Evolutionary conservation across 2,888 invertebrate species (phyloP).

Genomic region (Drosophila kanekoi): DNA sequence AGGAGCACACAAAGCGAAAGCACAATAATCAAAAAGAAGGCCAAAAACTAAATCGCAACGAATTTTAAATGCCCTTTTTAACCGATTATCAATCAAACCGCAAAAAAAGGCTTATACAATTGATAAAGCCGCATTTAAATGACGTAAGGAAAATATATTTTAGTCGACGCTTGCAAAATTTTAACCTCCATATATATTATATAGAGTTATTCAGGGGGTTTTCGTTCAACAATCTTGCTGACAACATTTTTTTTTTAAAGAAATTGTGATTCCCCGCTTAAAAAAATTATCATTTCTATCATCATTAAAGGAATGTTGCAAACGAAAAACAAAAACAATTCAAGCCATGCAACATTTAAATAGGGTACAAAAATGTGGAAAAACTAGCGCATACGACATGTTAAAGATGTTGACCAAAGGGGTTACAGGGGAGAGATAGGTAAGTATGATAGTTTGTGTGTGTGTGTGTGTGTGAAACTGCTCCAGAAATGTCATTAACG

Average conservation of each 20-base stretch:
- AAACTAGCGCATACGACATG: conserved; percentile 54
- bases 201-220: too few species aligned
- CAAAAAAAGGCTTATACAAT: not conserved
- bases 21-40: conserved; percentile 47
- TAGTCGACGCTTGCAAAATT: too few species aligned
- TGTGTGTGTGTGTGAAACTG: conserved; percentile 43
- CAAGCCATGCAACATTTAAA: conserved; percentile 7
- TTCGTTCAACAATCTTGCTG: too few species aligned
- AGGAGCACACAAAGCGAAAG: conserved; percentile 44
- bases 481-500: conserved; percentile 73
- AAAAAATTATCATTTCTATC: not conserved
- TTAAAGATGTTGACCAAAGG: conserved; percentile 17
- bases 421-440: conserved; percentile 15
- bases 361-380: conserved; percentile 67
- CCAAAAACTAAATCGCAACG: conserved; percentile 13
- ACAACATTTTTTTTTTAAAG: too few species aligned
- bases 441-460: not conserved
- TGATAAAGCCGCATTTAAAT: too few species aligned
- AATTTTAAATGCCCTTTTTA: conserved; percentile 23
- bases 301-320: conserved; percentile 6
- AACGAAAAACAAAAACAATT: conserved; percentile 24
- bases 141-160: too few species aligned
- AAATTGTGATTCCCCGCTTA: not conserved
- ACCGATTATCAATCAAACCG: not conserved
- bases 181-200: too few species aligned